Conservation (phyloP, 2,113 vertebrate genomes). For the Boulengeromyrus knoepffleri region DNA sequence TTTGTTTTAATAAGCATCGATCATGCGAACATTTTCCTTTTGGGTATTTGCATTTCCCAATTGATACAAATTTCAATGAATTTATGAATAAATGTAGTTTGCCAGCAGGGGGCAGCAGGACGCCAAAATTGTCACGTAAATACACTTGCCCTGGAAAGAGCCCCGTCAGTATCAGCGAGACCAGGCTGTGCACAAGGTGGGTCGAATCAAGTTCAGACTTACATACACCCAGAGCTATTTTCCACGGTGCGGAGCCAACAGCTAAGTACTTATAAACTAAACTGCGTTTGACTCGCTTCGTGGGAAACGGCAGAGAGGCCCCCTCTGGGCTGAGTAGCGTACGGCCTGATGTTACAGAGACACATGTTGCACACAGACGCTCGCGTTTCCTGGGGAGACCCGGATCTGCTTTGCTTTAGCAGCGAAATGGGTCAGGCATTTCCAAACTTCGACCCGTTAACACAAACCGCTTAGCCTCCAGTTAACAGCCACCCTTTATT, state of each 20-base stretch:
- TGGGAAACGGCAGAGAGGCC: neutral
- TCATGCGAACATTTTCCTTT: neutral
- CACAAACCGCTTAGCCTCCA: neutral
- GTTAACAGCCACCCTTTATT: neutral
- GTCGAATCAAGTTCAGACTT: constrained; percentile 11
- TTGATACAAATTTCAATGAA: neutral
- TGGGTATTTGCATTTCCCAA: neutral
- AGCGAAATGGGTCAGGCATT: neutral
- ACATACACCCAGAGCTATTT: constrained; percentile 3
- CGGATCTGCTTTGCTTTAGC: neutral
- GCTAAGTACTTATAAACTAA: constrained; percentile 15
- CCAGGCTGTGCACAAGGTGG: constrained; percentile 7
- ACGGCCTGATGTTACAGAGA: neutral
- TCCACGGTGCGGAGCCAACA: constrained; percentile 6
- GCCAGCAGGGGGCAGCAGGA: neutral
- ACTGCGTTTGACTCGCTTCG: neutral
- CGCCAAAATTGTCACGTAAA: neutral
- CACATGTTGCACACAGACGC: neutral
- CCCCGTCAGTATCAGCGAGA: neutral
- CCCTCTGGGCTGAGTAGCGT: neutral
- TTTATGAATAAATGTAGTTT: neutral
- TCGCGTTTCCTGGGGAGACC: neutral
- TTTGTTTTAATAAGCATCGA: neutral
- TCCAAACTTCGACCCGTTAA: neutral
- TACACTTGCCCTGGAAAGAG: neutral